Conservation (phyloP, 2,888 invertebrate species). For the Argynnis bischoffii region DNA sequence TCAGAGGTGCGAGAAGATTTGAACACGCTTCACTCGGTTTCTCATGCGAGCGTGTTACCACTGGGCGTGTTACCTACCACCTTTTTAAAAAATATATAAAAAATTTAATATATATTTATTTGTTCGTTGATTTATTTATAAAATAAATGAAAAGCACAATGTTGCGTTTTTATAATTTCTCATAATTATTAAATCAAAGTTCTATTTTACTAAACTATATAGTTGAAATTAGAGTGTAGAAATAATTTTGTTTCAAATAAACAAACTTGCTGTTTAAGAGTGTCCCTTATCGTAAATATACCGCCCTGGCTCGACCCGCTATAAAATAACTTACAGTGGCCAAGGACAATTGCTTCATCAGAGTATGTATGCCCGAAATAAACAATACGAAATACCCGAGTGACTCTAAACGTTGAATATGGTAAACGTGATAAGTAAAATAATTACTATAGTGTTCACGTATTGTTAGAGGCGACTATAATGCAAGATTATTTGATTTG, state of each 20-base stretch:
- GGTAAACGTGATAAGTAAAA: not conserved
- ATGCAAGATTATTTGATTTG: no score
- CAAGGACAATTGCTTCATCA: conserved; percentile 55
- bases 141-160: no score
- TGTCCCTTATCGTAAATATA: conserved; percentile 48
- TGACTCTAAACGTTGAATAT: conserved; percentile 22
- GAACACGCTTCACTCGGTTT: no score
- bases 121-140: no score
- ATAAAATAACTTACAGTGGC: conserved; percentile 52
- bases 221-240: conserved; percentile 21
- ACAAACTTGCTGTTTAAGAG: conserved; percentile 40
- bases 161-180: no score
- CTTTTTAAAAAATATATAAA: no score
- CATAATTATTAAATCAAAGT: not conserved
- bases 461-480: no score
- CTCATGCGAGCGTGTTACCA: no score
- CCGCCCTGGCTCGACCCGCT: conserved; percentile 46
- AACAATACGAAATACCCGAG: conserved; percentile 44
- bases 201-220: conserved; percentile 5
- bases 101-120: no score
- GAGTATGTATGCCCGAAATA: conserved; percentile 43
- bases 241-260: conserved; percentile 31
- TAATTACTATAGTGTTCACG: not conserved
- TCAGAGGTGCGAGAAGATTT: no score
- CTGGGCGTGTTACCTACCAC: no score